phyloP scores from a whole-genome alignment of 2,888 invertebrate genomes.

The Dysmachus trigonus region DNA sequence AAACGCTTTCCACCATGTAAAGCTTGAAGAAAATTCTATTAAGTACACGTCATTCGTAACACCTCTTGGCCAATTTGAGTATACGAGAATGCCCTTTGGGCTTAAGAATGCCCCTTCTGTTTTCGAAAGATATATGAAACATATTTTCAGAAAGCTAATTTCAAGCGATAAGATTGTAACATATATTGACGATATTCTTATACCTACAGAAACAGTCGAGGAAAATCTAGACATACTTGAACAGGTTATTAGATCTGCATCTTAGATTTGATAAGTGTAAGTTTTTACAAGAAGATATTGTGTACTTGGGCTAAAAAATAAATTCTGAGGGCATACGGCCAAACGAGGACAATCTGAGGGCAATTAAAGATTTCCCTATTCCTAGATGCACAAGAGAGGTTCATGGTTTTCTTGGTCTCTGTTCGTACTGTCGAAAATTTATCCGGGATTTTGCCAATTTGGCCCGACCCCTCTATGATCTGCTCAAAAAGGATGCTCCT shows the following conservation, averaged over 20 bases:
- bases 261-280: not conserved
- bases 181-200: constrained; percentile 51
- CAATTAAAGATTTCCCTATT: not conserved
- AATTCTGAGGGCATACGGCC: not conserved
- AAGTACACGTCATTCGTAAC: constrained; percentile 53
- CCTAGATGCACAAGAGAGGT: not conserved
- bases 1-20: constrained; percentile 52
- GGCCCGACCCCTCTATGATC: not conserved
- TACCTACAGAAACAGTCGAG: constrained; percentile 46
- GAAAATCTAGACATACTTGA: constrained; percentile 42
- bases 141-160: not conserved
- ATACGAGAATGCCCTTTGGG: constrained; percentile 48
- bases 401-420: not conserved
- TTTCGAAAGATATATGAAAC: constrained; percentile 32
- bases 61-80: constrained; percentile 51
- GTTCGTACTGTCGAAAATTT: not conserved
- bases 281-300: not conserved
- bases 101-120: constrained; percentile 49
- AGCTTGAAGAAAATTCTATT: constrained; percentile 48
- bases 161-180: not conserved
- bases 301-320: not conserved
- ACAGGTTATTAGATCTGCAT: not conserved
- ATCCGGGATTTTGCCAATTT: not conserved
- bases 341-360: not conserved
- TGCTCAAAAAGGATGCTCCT: constrained; percentile 46